These are phyloP conservation scores for Diaperis boleti DNA, from an alignment of 2,888 invertebrate species.

Conservation along the genomic window DNA sequence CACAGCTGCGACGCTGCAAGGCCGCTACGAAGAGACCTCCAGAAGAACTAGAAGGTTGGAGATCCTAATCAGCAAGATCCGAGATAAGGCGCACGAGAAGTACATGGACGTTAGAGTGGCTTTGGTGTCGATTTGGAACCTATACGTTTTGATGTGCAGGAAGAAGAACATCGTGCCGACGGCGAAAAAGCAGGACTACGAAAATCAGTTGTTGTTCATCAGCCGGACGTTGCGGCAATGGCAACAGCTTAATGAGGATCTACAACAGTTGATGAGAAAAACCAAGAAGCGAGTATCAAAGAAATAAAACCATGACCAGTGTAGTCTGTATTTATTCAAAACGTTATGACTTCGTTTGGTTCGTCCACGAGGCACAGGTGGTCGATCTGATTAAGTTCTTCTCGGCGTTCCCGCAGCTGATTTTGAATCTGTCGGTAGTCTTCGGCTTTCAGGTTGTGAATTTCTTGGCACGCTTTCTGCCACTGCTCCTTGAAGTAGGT, in stretches of 20 bases:
- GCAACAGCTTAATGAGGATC: background rate
- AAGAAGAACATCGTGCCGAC: background rate
- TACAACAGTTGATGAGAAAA: background rate
- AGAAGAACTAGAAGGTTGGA: slow-evolving; percentile 12
- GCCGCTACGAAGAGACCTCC: slow-evolving; percentile 22
- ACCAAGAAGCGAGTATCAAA: background rate
- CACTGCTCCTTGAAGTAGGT: slow-evolving; percentile 83
- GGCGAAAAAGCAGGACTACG: slow-evolving; percentile 7
- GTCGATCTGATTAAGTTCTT: slow-evolving; percentile 55
- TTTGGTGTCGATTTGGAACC: slow-evolving; percentile 1
- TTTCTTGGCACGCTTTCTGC: slow-evolving; percentile 76
- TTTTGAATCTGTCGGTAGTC: slow-evolving; percentile 69
- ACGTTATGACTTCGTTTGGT: slow-evolving; percentile 10
- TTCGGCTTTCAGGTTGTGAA: slow-evolving; percentile 73
- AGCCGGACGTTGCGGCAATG: slow-evolving; percentile 3
- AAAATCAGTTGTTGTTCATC: slow-evolving; percentile 15
- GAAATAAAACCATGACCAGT: slow-evolving; percentile 9
- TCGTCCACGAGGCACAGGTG: slow-evolving; percentile 12
- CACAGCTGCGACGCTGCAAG: background rate
- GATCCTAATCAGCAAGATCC: background rate
- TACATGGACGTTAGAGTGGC: background rate
- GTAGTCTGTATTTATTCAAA: slow-evolving; percentile 18
- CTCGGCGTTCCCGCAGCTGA: slow-evolving; percentile 67
- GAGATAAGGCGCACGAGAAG: background rate
- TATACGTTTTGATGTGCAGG: slow-evolving; percentile 9